These are phyloP conservation scores for Synergus japonicus DNA, from an alignment of 2,888 invertebrate genomes.

Conservation along the genomic window DNA sequence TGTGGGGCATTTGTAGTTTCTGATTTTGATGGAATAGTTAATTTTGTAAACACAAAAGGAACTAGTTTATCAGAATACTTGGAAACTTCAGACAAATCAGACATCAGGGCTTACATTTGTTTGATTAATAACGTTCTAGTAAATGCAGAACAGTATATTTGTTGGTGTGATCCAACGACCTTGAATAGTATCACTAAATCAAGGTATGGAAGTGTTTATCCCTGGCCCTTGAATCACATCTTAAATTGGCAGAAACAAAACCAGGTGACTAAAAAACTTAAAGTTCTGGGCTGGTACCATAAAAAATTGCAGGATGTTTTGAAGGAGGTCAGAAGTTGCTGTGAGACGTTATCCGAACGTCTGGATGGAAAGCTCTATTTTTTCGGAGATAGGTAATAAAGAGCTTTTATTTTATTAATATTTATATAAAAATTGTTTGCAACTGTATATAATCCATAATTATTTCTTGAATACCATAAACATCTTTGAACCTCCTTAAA, in stretches of 20 bases:
- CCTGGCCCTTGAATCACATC: slow-evolving; percentile 93
- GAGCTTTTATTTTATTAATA: not conserved
- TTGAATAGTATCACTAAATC: slow-evolving; percentile 89
- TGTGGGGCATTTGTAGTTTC: slow-evolving; percentile 93
- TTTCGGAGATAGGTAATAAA: slow-evolving; percentile 85
- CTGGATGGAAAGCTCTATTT: slow-evolving; percentile 90
- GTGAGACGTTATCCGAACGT: slow-evolving; percentile 90
- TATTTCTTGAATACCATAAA: not conserved
- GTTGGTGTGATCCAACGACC: slow-evolving; percentile 91
- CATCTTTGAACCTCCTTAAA: not conserved
- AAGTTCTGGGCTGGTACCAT: slow-evolving; percentile 89
- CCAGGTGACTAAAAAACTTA: slow-evolving; percentile 84
- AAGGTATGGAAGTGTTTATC: slow-evolving; percentile 93
- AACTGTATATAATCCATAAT: not conserved
- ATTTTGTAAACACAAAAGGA: slow-evolving; percentile 92
- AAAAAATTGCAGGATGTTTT: slow-evolving; percentile 89
- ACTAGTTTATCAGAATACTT: slow-evolving; percentile 86
- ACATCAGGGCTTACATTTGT: slow-evolving; percentile 96
- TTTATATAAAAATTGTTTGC: slow-evolving; percentile 11
- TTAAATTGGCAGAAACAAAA: slow-evolving; percentile 88
- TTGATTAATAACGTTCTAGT: slow-evolving; percentile 92
- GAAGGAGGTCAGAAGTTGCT: slow-evolving; percentile 89
- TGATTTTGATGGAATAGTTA: slow-evolving; percentile 94
- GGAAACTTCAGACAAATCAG: slow-evolving; percentile 88
- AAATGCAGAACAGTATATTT: slow-evolving; percentile 94